Conservation (phyloP, 2,797 vertebrate species). For the Poeciliopsis presidionis region DNA sequence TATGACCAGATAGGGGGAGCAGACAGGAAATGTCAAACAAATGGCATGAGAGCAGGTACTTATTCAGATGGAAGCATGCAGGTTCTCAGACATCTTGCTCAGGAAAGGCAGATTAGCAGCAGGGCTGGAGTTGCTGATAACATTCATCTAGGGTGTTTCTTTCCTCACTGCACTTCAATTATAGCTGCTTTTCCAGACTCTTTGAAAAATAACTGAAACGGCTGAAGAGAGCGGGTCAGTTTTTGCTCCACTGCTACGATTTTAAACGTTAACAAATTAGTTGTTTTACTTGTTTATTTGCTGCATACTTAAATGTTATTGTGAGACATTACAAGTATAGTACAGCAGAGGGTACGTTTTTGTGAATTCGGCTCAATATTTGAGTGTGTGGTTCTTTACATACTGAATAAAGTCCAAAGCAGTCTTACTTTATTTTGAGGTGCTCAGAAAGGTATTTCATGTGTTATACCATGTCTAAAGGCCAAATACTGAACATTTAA, state of each 20-base stretch:
- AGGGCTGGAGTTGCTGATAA: conserved; percentile 65
- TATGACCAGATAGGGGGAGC: conserved; percentile 50
- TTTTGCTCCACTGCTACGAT: conserved; percentile 17
- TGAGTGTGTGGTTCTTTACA: background rate
- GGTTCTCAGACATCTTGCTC: conserved; percentile 54
- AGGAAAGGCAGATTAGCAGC: conserved; percentile 60
- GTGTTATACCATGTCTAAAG: background rate
- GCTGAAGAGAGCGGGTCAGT: conserved; percentile 19
- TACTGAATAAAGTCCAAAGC: background rate
- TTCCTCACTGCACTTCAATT: conserved; percentile 50
- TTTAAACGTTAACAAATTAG: conserved; percentile 1
- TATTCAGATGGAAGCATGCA: conserved; percentile 60
- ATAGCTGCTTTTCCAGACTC: conserved; percentile 33
- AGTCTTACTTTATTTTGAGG: background rate
- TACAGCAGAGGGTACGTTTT: background rate
- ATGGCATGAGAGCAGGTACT: conserved; percentile 66
- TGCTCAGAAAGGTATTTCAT: background rate
- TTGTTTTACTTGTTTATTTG: background rate
- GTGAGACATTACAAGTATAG: background rate
- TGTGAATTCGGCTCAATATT: background rate
- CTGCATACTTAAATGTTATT: background rate
- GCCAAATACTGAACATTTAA: background rate
- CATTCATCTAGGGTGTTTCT: conserved; percentile 42
- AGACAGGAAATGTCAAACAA: conserved; percentile 70
- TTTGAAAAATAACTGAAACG: conserved; percentile 36